These are phyloP conservation scores for Axinella damicornis DNA, from an alignment of 37 sponge, comb jelly and placozoan genomes.

Conservation along the genomic window DNA sequence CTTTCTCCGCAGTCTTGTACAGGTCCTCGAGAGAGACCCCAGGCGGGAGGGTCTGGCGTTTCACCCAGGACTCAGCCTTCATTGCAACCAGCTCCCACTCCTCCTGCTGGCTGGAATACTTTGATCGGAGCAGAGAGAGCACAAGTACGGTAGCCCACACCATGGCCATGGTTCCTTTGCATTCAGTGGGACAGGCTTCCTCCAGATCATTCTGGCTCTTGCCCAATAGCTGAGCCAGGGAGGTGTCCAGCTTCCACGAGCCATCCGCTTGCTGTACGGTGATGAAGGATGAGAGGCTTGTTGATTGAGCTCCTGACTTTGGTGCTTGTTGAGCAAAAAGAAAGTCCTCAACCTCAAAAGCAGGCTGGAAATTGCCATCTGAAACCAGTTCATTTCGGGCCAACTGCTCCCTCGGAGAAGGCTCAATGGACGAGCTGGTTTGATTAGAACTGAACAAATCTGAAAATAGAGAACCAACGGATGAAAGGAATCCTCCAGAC, in stretches of 20 bases:
- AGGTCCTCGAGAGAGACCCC: conserved; percentile 7
- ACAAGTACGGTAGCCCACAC: conserved; percentile 60
- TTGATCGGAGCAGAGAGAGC: conserved; percentile 11
- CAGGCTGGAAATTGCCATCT: neutral
- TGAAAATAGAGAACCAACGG: neutral
- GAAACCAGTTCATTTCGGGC: too few species aligned
- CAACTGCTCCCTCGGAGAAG: neutral
- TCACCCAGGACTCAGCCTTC: conserved; percentile 59
- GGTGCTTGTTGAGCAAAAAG: neutral
- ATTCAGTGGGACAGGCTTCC: conserved; percentile 33
- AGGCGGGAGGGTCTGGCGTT: conserved; percentile 33
- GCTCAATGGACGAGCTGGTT: neutral
- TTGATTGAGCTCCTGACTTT: neutral
- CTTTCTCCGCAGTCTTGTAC: neutral
- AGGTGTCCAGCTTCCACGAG: conserved; percentile 50
- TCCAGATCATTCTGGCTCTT: conserved; percentile 20
- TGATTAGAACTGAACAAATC: neutral
- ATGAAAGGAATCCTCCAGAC: neutral
- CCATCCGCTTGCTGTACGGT: conserved; percentile 55
- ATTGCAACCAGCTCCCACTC: conserved; percentile 64
- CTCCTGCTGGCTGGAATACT: conserved; percentile 19
- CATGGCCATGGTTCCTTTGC: conserved; percentile 9
- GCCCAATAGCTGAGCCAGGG: conserved; percentile 18
- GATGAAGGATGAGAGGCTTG: conserved; percentile 14
- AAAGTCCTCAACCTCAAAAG: neutral